phyloP scores from a whole-genome alignment of 2,888 invertebrate species.

The Drosophila bunnanda region DNA sequence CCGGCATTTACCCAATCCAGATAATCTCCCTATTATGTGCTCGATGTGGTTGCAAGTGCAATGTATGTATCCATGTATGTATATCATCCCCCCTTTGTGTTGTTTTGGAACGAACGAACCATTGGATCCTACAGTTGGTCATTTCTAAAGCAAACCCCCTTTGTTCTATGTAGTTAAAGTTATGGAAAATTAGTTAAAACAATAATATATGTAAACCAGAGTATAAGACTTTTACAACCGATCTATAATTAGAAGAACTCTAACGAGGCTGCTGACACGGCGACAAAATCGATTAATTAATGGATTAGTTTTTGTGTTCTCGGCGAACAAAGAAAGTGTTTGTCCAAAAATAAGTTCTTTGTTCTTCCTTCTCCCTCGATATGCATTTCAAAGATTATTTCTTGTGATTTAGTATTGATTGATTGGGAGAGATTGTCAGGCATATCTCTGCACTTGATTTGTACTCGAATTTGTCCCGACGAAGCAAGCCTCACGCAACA shows the following conservation, averaged over 20 bases:
- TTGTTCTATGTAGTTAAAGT: constrained; percentile 42
- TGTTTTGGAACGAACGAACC: constrained; percentile 6
- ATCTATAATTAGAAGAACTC: constrained; percentile 28
- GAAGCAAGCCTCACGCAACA: constrained; percentile 4
- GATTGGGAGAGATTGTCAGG: neutral
- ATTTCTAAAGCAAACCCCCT: constrained; percentile 7
- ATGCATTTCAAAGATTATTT: constrained; percentile 10
- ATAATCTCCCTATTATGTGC: constrained; percentile 70
- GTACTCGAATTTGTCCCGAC: constrained; percentile 15
- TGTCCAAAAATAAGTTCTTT: constrained; percentile 28
- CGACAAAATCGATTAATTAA: constrained; percentile 1
- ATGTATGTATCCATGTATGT: constrained; percentile 20
- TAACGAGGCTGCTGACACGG: neutral
- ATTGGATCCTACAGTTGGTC: constrained; percentile 16
- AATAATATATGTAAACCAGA: constrained; percentile 43
- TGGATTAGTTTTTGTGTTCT: constrained; percentile 15
- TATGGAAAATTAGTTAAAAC: constrained; percentile 37
- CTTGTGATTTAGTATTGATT: constrained; percentile 20
- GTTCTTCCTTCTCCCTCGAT: constrained; percentile 1
- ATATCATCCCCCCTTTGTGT: neutral
- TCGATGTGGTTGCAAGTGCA: constrained; percentile 67
- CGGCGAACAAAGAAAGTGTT: constrained; percentile 9
- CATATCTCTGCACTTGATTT: constrained; percentile 13
- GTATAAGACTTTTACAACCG: constrained; percentile 47
- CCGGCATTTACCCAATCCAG: constrained; percentile 69